Evolutionary conservation across 2,113 vertebrate genomes (phyloP), one percentile per base, ranked within the genome.

Genomic region (Myrmecobius fasciatus): DNA sequence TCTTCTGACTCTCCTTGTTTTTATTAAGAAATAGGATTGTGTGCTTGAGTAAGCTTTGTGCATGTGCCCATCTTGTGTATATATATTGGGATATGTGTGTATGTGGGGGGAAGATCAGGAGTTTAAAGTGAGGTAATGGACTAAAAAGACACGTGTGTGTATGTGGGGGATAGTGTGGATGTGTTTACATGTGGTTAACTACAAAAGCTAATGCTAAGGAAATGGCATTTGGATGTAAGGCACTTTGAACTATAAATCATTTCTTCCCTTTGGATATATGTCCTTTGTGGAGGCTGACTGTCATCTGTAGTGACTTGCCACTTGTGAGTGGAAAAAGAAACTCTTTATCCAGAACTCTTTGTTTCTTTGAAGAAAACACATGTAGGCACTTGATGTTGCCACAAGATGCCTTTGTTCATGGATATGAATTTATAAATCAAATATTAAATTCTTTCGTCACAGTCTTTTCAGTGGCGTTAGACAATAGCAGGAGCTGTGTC

Each of bases 331-430:
- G n/a, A 94, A 91, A 93, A 52, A 92, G 94, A 95, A 92, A 14
- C 60, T 94, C 94, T 96, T 89, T 93, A 36, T 94, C n/a, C 89
- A 75, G 93, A 53, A 94, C 10, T 52, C 54, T 97, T 96, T 96
- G 28, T 96, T 95, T 94, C 91, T 93, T 92, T 11, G 7, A 54
- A 91, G 52, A 94, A 97, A 96, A 91, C 28, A 75, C 89, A 91
- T 93, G 88, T 92, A 46, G 10, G 52, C 89, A 25, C 48, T 95
- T 89, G 91, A 67, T 43, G 91, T 92, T 91, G 93, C 93, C 49
- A 36, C 25, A 54, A 96, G 96, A 94, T 95, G 91, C 36, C 90
- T 97, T 96, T 96, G 95, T 97, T 96, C 95, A 51, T 96, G 91
- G 91, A 52, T 92, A 46, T 91, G 93, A 96, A 92, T 96, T 83